These are phyloP conservation scores for Albula glossodonta DNA, from an alignment of 2,113 vertebrate genomes.

Conservation along the genomic window DNA sequence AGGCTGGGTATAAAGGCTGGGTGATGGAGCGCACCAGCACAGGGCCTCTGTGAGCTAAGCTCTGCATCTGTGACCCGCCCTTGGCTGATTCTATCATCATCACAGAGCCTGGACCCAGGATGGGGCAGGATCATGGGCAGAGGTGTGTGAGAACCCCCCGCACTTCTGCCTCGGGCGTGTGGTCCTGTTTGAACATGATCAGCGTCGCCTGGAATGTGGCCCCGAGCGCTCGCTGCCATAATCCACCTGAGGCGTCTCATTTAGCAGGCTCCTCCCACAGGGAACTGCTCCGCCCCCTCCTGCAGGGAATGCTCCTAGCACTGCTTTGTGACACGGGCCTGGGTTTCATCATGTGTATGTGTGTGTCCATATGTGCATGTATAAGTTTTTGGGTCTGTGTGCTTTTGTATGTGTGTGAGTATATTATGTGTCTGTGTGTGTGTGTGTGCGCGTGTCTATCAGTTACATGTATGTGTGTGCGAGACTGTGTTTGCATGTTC, in stretches of 20 bases:
- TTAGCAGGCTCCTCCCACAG: background rate
- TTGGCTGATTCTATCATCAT: background rate
- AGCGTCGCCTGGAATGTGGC: conserved; percentile 53
- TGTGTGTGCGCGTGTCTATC: background rate
- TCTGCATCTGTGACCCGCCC: background rate
- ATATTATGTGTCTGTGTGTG: background rate
- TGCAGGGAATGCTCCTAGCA: background rate
- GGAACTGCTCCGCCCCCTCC: background rate
- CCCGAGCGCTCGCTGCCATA: conserved; percentile 2
- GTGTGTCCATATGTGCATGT: background rate
- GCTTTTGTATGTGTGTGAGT: background rate
- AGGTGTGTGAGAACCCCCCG: background rate
- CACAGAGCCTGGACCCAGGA: background rate
- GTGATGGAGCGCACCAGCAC: too few relatives aligned
- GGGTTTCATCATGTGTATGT: too few relatives aligned
- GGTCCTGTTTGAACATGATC: conserved; percentile 63
- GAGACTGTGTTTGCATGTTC: too few relatives aligned
- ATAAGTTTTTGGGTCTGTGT: background rate
- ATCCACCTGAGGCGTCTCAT: conserved; percentile 32
- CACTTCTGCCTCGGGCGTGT: conserved; percentile 29
- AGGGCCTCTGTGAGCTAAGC: too few relatives aligned
- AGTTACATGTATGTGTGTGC: background rate
- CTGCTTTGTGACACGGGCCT: background rate
- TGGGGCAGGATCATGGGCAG: background rate
- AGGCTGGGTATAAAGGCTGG: too few relatives aligned